These are phyloP conservation scores for Cervus canadensis DNA, from an alignment of 2,113 vertebrate genomes.

Conservation along the genomic window DNA sequence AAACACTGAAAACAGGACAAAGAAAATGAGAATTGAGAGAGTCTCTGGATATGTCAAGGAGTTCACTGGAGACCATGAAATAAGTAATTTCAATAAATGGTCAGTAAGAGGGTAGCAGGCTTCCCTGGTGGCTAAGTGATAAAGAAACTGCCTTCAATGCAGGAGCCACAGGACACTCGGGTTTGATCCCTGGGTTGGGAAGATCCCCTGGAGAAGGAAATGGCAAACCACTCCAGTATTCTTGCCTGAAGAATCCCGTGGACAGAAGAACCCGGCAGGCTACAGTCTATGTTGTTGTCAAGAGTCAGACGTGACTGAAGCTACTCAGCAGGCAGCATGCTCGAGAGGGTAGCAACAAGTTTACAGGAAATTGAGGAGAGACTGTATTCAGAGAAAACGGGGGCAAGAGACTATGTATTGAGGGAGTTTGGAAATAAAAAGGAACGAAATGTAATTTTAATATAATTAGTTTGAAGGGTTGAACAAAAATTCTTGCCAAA, in stretches of 20 bases:
- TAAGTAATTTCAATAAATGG: neutral
- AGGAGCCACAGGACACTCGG: neutral
- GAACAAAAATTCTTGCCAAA: neutral
- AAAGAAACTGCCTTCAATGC: neutral
- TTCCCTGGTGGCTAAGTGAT: neutral
- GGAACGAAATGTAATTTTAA: neutral
- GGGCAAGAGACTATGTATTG: neutral
- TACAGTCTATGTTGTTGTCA: neutral
- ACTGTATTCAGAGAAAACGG: neutral
- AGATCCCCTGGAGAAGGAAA: neutral
- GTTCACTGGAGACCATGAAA: neutral
- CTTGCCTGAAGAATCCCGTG: neutral
- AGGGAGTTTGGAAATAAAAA: constrained; percentile 31
- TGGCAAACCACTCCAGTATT: neutral
- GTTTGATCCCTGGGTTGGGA: neutral
- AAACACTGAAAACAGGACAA: constrained; percentile 6
- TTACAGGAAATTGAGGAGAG: neutral
- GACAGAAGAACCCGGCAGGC: rapidly evolving
- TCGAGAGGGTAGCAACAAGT: neutral
- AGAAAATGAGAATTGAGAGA: neutral
- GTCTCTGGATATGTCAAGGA: neutral
- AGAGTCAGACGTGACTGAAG: neutral
- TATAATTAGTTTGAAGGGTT: neutral
- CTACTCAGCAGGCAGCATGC: rapidly evolving
- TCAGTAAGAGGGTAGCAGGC: neutral